phyloP scores from a whole-genome alignment of 2,888 invertebrate species.

The Asteroscopus sphinx region DNA sequence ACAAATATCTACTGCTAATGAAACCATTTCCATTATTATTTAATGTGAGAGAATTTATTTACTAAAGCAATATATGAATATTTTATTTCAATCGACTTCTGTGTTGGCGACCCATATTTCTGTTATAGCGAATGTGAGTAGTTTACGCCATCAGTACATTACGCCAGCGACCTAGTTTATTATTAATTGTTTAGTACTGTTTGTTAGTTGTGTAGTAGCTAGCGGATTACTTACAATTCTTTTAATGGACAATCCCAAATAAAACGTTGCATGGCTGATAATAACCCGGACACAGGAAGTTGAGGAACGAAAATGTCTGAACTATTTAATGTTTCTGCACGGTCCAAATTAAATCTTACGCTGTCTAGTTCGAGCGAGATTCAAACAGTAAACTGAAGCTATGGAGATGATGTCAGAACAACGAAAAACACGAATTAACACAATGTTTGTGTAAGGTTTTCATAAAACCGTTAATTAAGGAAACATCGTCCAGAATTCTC shows the following conservation, averaged over 20 bases:
- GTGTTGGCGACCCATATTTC: conserved; percentile 57
- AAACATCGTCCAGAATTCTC: conserved; percentile 55
- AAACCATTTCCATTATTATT: conserved; percentile 1
- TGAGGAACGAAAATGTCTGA: conserved; percentile 38
- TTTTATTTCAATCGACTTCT: conserved; percentile 55
- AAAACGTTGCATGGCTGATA: conserved; percentile 63
- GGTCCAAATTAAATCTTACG: conserved; percentile 68
- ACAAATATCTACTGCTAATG: conserved; percentile 7
- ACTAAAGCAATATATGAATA: conserved; percentile 39
- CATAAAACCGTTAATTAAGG: conserved; percentile 66
- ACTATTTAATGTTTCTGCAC: conserved; percentile 55
- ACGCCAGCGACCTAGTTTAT: conserved; percentile 53
- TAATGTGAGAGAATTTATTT: neutral
- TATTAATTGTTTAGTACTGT: conserved; percentile 36
- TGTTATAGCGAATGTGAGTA: conserved; percentile 36
- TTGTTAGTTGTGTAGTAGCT: conserved; percentile 49
- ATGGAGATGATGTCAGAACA: conserved; percentile 76
- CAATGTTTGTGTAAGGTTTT: conserved; percentile 66
- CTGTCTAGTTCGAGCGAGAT: conserved; percentile 68
- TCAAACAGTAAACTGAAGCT: conserved; percentile 75
- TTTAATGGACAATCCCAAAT: conserved; percentile 62
- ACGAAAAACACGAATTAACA: conserved; percentile 74
- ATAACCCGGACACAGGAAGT: conserved; percentile 31
- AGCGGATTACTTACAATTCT: conserved; percentile 68
- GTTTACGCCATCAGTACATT: too few species aligned